Evolutionary conservation across 2,113 vertebrate species (phyloP).

Genomic region (Pachyramphus minor): DNA sequence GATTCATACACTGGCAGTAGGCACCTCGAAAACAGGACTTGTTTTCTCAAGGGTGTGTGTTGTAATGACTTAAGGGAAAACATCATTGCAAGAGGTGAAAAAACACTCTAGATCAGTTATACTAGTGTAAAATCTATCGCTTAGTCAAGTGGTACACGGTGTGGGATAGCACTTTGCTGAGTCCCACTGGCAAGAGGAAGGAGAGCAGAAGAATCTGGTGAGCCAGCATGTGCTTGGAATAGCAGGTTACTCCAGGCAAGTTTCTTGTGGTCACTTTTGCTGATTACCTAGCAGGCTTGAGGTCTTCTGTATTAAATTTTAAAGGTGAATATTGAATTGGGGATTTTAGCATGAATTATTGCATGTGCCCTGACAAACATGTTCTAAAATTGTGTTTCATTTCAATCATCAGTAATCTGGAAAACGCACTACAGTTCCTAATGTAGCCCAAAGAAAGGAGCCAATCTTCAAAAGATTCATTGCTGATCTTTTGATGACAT

Average conservation of each 20-base stretch:
- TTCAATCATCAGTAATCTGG: not conserved
- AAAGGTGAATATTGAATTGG: not conserved
- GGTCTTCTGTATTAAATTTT: not conserved
- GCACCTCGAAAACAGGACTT: not conserved
- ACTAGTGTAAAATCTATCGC: not conserved
- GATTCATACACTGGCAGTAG: not conserved
- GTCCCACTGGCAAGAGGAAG: fast-evolving
- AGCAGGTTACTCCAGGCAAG: not conserved
- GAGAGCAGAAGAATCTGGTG: not conserved
- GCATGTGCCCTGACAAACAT: not conserved
- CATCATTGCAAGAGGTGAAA: not conserved
- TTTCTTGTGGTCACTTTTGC: not conserved
- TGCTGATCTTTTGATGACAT: not conserved
- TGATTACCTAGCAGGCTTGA: not conserved
- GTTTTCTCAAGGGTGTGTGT: not conserved
- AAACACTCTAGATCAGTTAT: not conserved
- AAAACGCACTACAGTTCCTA: not conserved
- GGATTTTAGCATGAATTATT: not conserved
- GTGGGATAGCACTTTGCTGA: not conserved
- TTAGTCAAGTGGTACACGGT: not conserved
- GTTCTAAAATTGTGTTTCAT: not conserved
- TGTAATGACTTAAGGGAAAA: not conserved
- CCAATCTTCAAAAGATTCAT: not conserved
- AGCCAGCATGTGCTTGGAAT: not conserved
- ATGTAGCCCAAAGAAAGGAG: not conserved